Evolutionary conservation across 2,797 vertebrate species (phyloP).

Genomic region (Falco columbarius): DNA sequence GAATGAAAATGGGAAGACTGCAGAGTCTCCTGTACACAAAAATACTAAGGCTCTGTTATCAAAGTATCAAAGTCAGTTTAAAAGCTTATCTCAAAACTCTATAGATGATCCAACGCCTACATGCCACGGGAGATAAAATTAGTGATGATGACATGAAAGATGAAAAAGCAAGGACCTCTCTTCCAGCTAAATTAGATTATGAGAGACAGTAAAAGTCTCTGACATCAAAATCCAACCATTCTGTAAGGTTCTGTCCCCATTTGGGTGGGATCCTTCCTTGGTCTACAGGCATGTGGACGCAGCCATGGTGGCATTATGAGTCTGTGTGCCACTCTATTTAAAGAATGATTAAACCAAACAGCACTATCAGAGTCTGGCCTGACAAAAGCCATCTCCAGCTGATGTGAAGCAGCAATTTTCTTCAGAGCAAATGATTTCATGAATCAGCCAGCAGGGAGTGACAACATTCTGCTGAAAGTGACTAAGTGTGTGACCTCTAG

Average conservation of each 20-base stretch:
- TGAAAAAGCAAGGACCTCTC: not conserved
- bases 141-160: not conserved
- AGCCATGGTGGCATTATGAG: not conserved
- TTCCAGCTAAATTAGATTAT: not conserved
- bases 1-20: not conserved
- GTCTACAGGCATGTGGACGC: not conserved
- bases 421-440: slow-evolving; percentile 42
- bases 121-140: not conserved
- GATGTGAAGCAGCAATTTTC: slow-evolving; percentile 23
- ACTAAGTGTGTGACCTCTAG: not conserved
- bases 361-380: not conserved
- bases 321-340: not conserved
- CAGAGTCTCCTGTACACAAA: not conserved
- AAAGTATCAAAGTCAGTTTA: not conserved
- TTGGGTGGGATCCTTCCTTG: not conserved
- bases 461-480: slow-evolving; percentile 34
- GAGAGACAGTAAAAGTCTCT: not conserved
- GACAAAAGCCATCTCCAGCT: not conserved
- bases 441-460: slow-evolving; percentile 47
- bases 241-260: not conserved
- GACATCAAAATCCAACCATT: not conserved
- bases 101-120: not conserved
- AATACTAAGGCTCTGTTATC: not conserved
- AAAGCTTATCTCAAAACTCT: not conserved
- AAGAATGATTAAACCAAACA: not conserved